A percentile compares a stretch with the other conserved stretches of the same genome.
Evolutionary conservation across 2,113 vertebrate genomes (phyloP).

Genomic region (Urocynchramus pylzowi): DNA sequence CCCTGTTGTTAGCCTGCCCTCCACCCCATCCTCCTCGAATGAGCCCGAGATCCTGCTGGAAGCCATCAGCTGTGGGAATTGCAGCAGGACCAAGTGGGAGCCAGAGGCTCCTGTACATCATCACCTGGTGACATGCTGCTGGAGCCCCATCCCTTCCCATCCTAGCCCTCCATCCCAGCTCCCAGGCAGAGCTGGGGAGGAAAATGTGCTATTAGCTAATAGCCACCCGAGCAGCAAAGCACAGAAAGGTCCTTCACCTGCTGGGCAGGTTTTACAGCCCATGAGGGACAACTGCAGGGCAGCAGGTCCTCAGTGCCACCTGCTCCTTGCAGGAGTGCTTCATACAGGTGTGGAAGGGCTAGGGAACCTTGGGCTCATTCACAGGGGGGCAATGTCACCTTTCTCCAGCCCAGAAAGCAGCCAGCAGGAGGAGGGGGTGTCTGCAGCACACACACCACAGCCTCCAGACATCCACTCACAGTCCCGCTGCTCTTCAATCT

Average conservation of each 20-base stretch:
- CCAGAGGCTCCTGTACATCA: neutral
- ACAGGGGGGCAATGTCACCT: rapidly evolving
- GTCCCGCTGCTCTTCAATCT: neutral
- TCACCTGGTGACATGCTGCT: neutral
- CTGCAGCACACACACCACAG: neutral
- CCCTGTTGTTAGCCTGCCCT: neutral
- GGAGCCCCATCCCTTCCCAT: neutral
- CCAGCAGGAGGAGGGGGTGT: neutral
- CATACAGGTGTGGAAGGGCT: neutral
- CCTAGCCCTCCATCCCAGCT: neutral
- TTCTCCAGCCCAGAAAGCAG: neutral
- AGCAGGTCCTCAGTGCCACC: neutral
- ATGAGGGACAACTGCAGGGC: neutral
- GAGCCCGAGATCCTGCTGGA: neutral
- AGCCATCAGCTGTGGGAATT: neutral
- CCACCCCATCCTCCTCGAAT: neutral
- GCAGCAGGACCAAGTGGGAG: neutral
- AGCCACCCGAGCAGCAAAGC: neutral
- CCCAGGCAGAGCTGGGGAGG: neutral
- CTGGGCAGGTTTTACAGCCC: neutral
- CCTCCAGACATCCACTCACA: neutral
- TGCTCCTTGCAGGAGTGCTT: neutral
- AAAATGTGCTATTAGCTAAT: neutral
- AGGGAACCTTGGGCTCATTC: rapidly evolving
- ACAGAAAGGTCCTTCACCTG: neutral